phyloP scores from a whole-genome alignment of 2,797 vertebrate genomes.

The Girardinus metallicus region DNA sequence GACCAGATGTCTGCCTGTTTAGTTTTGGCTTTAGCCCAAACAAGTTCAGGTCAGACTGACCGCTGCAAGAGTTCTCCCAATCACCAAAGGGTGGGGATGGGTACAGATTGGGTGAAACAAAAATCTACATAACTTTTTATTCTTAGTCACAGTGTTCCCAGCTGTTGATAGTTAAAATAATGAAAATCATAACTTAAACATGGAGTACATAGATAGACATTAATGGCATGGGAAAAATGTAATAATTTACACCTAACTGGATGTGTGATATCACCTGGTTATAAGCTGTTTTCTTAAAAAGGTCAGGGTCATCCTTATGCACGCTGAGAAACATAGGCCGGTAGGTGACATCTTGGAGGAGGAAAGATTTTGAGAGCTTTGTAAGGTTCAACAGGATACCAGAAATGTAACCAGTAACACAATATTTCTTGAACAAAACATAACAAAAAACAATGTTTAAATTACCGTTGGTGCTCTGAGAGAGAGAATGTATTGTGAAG shows the following conservation, averaged over 20 bases:
- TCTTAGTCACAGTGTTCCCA: constrained; percentile 12
- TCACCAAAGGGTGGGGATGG: background rate
- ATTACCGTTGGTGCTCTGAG: background rate
- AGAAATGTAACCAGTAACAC: constrained; percentile 30
- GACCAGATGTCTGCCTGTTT: constrained; percentile 76
- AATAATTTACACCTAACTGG: background rate
- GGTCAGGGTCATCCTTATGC: constrained; percentile 40
- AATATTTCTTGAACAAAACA: background rate
- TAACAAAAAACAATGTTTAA: background rate
- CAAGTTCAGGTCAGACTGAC: constrained; percentile 45
- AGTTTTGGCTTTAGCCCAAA: constrained; percentile 64
- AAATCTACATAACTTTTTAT: background rate
- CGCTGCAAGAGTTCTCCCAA: background rate
- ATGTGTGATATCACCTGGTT: background rate
- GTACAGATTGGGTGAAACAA: background rate
- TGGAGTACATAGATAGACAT: background rate
- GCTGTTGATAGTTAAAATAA: constrained; percentile 36
- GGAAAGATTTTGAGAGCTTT: background rate
- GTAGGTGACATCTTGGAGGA: background rate
- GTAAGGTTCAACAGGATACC: background rate
- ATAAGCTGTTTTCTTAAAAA: background rate
- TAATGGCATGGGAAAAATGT: background rate
- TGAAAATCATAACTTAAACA: constrained; percentile 30
- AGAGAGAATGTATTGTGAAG: background rate
- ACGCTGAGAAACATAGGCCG: background rate